Conservation (phyloP, 1,140 invertebrate genomes). For the Nylanderia fulva region DNA sequence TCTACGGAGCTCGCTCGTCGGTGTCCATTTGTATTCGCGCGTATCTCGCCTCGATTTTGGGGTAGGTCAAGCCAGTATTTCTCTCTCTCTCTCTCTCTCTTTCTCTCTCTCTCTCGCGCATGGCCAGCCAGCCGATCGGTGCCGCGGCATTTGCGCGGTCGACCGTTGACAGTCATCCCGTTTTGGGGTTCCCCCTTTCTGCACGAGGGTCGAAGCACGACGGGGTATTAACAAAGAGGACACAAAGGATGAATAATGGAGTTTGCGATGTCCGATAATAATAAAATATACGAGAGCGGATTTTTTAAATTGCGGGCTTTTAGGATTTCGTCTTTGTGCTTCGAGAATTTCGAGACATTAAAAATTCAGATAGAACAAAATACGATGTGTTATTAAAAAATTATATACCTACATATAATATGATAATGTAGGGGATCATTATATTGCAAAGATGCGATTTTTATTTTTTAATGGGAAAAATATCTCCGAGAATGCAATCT, state of each 20-base stretch:
- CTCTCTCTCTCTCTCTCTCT: constrained; percentile 7
- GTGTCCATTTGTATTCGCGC: constrained; percentile 39
- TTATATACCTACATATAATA: neutral
- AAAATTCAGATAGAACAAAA: neutral
- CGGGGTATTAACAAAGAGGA: neutral
- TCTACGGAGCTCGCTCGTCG: constrained; percentile 15
- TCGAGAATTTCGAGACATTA: neutral
- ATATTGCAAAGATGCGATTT: neutral
- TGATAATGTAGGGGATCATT: neutral
- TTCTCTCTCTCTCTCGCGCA: constrained; percentile 24
- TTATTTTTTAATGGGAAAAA: too few relatives aligned
- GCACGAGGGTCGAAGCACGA: constrained; percentile 3
- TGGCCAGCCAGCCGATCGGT: constrained; percentile 37
- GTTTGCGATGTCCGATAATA: neutral
- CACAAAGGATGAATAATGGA: neutral
- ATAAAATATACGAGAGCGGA: neutral
- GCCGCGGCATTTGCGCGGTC: constrained; percentile 36
- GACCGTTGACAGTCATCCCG: constrained; percentile 47
- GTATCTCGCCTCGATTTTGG: constrained; percentile 52
- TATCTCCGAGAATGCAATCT: neutral
- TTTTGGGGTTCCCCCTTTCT: constrained; percentile 29
- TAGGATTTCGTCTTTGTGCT: neutral
- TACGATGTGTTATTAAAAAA: neutral
- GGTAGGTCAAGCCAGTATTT: constrained; percentile 57
- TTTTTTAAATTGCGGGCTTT: neutral